Conservation (phyloP, 1,140 invertebrate genomes). For the Bathynomus jamesi region DNA sequence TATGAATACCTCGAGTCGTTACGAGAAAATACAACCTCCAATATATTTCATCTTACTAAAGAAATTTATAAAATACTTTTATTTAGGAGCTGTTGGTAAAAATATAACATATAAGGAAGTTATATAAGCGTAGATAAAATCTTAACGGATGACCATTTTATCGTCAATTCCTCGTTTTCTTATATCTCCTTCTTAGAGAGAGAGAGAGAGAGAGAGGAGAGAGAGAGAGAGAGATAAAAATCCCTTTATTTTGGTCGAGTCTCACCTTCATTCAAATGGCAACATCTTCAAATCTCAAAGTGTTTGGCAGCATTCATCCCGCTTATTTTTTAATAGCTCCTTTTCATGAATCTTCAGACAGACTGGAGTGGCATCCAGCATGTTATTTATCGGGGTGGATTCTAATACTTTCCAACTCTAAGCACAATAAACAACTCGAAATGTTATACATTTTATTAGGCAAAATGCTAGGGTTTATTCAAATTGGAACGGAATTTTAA, state of each 20-base stretch:
- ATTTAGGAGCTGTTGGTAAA: neutral
- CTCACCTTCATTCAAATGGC: neutral
- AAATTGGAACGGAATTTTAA: neutral
- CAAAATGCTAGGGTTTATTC: neutral
- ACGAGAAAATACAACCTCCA: neutral
- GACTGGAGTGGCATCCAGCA: neutral
- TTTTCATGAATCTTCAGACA: neutral
- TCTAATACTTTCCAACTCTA: neutral
- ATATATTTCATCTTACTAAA: neutral
- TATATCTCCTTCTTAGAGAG: too few relatives aligned
- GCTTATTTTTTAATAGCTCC: too few relatives aligned
- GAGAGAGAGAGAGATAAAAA: neutral
- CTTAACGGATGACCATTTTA: neutral
- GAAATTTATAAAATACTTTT: neutral
- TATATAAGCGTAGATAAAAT: neutral
- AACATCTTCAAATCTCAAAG: too few relatives aligned
- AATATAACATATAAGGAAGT: neutral
- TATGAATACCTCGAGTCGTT: neutral
- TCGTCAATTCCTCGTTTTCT: too few relatives aligned
- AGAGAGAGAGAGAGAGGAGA: too few relatives aligned
- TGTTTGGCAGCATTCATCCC: too few relatives aligned
- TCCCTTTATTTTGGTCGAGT: neutral
- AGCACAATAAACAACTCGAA: neutral
- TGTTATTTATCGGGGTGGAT: neutral
- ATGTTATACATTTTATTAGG: neutral